phyloP scores from a whole-genome alignment of 2,888 invertebrate genomes.

The Leptodirus hochenwartii region DNA sequence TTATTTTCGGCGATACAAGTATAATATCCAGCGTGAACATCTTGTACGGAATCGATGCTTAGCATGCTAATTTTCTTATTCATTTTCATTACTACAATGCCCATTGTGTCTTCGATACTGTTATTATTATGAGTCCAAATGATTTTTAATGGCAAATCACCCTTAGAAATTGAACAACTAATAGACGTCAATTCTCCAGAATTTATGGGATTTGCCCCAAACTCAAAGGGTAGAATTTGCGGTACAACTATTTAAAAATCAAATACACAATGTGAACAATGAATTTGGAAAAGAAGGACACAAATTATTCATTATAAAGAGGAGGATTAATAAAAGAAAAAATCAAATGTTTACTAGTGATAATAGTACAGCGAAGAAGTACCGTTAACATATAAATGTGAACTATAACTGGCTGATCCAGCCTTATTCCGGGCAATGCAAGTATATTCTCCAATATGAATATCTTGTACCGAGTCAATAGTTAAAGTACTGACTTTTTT shows the following conservation, averaged over 20 bases:
- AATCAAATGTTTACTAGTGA: neutral
- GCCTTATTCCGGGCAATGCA: slow-evolving; percentile 53
- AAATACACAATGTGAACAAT: no score
- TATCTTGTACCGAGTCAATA: slow-evolving; percentile 40
- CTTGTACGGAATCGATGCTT: slow-evolving; percentile 36
- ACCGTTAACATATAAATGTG: slow-evolving; percentile 48
- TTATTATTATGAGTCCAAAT: slow-evolving; percentile 46
- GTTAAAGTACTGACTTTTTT: slow-evolving; percentile 37
- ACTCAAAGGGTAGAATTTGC: slow-evolving; percentile 49
- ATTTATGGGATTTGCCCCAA: slow-evolving; percentile 41
- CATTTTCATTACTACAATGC: slow-evolving; percentile 11
- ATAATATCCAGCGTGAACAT: slow-evolving; percentile 35
- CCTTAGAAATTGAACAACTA: slow-evolving; percentile 48
- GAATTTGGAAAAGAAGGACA: no score
- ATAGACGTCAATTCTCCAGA: slow-evolving; percentile 48
- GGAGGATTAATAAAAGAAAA: slow-evolving; percentile 3
- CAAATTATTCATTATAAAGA: neutral
- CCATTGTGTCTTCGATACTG: slow-evolving; percentile 16
- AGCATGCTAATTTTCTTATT: slow-evolving; percentile 26
- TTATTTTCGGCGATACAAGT: slow-evolving; percentile 38
- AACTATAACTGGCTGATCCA: slow-evolving; percentile 43
- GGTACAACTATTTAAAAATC: slow-evolving; percentile 45
- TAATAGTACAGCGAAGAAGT: neutral
- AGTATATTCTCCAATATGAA: slow-evolving; percentile 58
- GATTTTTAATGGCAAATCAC: slow-evolving; percentile 48